These are phyloP conservation scores for Acanthisitta chloris DNA, from an alignment of 2,113 vertebrate species.

Conservation along the genomic window DNA sequence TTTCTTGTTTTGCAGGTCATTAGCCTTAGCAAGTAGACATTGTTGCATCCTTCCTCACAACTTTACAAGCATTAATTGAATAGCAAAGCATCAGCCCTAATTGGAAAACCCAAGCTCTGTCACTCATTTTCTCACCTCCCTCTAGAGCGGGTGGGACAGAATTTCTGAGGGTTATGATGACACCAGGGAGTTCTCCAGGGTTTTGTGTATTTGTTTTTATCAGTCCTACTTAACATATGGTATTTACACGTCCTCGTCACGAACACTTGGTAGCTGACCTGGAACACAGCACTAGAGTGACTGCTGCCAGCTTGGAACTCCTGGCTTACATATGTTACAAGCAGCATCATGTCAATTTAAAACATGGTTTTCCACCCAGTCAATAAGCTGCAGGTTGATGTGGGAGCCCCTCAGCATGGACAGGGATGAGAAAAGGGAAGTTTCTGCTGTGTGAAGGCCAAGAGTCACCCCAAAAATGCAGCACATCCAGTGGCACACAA, in stretches of 20 bases:
- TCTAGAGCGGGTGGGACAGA: neutral
- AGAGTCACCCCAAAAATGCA: neutral
- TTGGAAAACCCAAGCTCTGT: neutral
- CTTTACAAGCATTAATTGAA: slow-evolving; percentile 2
- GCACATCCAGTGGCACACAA: neutral
- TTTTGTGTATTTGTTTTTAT: slow-evolving; percentile 56
- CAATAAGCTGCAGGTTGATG: neutral
- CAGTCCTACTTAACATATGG: slow-evolving; percentile 31
- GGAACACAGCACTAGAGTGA: neutral
- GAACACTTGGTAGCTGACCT: neutral
- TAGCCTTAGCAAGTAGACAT: neutral
- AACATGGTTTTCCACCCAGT: neutral
- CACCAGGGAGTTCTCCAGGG: slow-evolving; percentile 12
- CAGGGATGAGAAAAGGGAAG: neutral
- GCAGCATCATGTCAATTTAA: neutral
- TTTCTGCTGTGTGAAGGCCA: neutral
- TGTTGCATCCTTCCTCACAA: neutral
- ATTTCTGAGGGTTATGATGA: slow-evolving; percentile 35
- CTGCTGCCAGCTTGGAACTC: slow-evolving; percentile 38
- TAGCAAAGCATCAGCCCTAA: neutral
- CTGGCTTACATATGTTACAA: neutral
- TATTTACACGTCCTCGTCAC: slow-evolving; percentile 30
- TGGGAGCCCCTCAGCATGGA: neutral
- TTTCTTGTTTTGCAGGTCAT: neutral
- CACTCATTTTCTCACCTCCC: slow-evolving; percentile 56